Conservation (phyloP, 1,140 invertebrate genomes). For the Andricus grossulariae region DNA sequence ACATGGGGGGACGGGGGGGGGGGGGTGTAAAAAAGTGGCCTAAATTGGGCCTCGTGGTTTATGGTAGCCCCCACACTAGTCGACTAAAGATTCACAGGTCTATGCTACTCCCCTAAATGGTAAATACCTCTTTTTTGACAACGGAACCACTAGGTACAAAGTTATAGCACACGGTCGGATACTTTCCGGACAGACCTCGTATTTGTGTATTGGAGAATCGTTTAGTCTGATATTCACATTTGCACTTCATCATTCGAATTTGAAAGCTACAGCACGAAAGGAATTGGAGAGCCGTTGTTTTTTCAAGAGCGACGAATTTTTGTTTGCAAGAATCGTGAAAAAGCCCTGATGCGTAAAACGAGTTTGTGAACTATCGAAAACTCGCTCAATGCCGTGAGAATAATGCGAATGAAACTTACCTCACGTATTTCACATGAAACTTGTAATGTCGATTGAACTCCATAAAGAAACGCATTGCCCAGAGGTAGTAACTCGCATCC, state of each 20-base stretch:
- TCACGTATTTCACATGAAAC: slow-evolving; percentile 91
- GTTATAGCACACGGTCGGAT: no score
- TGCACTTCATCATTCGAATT: slow-evolving; percentile 25
- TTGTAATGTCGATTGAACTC: slow-evolving; percentile 93
- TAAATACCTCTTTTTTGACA: no score
- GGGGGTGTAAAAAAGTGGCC: no score
- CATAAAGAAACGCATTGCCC: slow-evolving; percentile 97
- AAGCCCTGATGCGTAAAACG: slow-evolving; percentile 61
- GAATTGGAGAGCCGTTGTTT: slow-evolving; percentile 12
- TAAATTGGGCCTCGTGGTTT: no score
- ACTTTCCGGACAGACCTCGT: no score
- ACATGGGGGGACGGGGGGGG: no score
- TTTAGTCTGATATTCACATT: neutral
- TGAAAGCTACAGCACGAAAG: neutral
- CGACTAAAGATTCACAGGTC: no score
- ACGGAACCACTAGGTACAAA: no score
- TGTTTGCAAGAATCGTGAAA: slow-evolving; percentile 35
- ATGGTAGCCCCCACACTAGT: no score
- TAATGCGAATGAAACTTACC: slow-evolving; percentile 76
- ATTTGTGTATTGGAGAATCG: neutral
- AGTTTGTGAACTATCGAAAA: slow-evolving; percentile 53
- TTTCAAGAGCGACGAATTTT: neutral
- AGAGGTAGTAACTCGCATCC: slow-evolving; percentile 96
- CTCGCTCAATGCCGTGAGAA: neutral
- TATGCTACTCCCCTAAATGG: no score